A percentile compares a stretch with the other conserved stretches of the same genome.
Evolutionary conservation across 2,113 vertebrate genomes (phyloP).

Genomic region (Leucoraja erinaceus): DNA sequence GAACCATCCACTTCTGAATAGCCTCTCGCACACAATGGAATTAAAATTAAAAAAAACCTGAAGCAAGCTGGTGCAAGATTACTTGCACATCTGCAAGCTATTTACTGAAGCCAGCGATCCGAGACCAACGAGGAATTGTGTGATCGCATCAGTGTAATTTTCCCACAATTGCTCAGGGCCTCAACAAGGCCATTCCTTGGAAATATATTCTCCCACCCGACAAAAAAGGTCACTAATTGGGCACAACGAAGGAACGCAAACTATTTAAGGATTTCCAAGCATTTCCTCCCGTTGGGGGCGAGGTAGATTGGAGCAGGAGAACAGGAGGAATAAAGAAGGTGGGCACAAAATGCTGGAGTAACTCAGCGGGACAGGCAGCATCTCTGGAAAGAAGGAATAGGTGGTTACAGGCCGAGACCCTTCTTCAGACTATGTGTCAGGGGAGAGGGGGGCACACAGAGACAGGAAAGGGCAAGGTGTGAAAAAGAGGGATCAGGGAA

Average conservation of each 20-base stretch:
- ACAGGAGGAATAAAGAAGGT: background rate
- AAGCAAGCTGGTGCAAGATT: background rate
- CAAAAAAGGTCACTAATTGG: background rate
- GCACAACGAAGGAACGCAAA: background rate
- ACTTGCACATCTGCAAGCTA: slow-evolving; percentile 32
- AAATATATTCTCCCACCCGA: background rate
- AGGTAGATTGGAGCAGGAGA: background rate
- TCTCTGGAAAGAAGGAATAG: too few relatives aligned
- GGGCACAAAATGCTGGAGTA: too few relatives aligned
- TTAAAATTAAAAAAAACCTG: background rate
- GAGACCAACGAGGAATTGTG: background rate
- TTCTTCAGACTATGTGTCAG: too few relatives aligned
- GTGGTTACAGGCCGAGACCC: too few relatives aligned
- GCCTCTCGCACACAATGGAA: background rate
- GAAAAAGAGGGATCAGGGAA: too few relatives aligned
- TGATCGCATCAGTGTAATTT: background rate
- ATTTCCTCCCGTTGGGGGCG: background rate
- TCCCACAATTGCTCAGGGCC: background rate
- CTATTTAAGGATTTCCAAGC: slow-evolving; percentile 23
- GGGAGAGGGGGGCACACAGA: too few relatives aligned
- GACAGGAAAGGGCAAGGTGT: too few relatives aligned
- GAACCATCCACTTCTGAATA: background rate
- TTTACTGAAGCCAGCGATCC: slow-evolving; percentile 24
- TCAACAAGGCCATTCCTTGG: background rate
- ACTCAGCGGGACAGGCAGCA: too few relatives aligned